A percentile compares a stretch with the other conserved stretches of the same genome.
Conservation (phyloP, 2,888 invertebrate species). For the Spodoptera littoralis region DNA sequence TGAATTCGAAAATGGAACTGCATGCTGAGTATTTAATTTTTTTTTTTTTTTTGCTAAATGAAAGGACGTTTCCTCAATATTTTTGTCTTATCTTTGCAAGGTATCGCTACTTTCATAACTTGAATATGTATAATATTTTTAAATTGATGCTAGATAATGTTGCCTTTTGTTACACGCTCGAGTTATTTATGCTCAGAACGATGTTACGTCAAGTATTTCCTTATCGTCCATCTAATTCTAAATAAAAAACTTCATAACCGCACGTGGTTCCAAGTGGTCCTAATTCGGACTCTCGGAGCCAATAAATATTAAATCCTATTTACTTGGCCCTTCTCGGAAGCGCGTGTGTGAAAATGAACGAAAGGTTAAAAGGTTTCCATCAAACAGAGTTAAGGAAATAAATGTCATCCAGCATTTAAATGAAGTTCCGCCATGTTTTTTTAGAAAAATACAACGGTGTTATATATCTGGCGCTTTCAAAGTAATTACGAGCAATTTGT, state of each 20-base stretch:
- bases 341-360: not conserved
- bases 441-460: slow-evolving; percentile 24
- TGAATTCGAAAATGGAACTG: no score
- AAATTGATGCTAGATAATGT: slow-evolving; percentile 23
- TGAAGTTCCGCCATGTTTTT: slow-evolving; percentile 7
- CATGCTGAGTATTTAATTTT: no score
- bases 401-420: slow-evolving; percentile 10
- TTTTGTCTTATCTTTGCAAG: slow-evolving; percentile 11
- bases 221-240: slow-evolving; percentile 24
- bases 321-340: not conserved
- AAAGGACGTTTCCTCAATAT: no score
- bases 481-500: slow-evolving; percentile 50
- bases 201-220: slow-evolving; percentile 28
- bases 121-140: slow-evolving; percentile 20
- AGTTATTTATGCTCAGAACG: slow-evolving; percentile 21
- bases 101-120: slow-evolving; percentile 16
- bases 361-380: not conserved
- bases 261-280: slow-evolving; percentile 26
- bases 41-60: no score
- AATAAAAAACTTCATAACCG: slow-evolving; percentile 22
- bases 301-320: not conserved
- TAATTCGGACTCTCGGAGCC: slow-evolving; percentile 10
- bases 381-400: slow-evolving; percentile 8
- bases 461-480: slow-evolving; percentile 27
- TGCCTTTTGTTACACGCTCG: slow-evolving; percentile 36